Evolutionary conservation across 2,888 invertebrate species (phyloP).

Genomic region (Chydorus sphaericus): DNA sequence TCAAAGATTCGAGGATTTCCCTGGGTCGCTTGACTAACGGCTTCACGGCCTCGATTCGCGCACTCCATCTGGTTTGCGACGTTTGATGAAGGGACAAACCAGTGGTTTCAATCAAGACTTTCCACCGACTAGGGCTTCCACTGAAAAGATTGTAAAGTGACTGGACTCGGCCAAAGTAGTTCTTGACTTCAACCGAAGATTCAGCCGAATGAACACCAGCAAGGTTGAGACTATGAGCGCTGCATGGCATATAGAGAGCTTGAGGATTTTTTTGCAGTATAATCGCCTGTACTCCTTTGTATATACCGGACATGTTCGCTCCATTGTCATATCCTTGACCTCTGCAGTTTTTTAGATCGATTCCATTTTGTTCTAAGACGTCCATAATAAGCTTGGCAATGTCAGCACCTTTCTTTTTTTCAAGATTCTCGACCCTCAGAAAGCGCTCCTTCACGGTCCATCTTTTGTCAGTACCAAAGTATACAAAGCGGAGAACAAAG

Average conservation of each 20-base stretch:
- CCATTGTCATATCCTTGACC: slow-evolving; percentile 16
- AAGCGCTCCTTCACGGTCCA: slow-evolving; percentile 12
- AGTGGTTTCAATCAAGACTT: too few species aligned
- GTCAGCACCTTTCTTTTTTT: slow-evolving; percentile 12
- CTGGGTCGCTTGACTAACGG: too few species aligned
- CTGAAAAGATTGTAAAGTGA: too few species aligned
- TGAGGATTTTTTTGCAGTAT: slow-evolving; percentile 1
- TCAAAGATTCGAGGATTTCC: too few species aligned
- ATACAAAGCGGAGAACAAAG: slow-evolving; percentile 17
- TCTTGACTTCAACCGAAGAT: too few species aligned
- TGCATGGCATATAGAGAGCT: slow-evolving; percentile 14
- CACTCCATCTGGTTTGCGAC: too few species aligned
- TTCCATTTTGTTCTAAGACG: neutral
- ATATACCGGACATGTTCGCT: slow-evolving; percentile 14
- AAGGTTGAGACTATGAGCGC: too few species aligned
- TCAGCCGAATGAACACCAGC: too few species aligned
- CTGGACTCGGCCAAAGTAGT: too few species aligned
- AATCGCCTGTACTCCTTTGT: slow-evolving; percentile 14
- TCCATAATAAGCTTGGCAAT: slow-evolving; percentile 1
- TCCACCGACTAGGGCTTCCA: too few species aligned
- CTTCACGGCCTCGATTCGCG: too few species aligned
- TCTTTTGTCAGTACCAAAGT: neutral
- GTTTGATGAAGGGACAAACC: too few species aligned
- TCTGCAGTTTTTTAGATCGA: slow-evolving; percentile 10
- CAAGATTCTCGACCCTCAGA: slow-evolving; percentile 7